These are phyloP conservation scores for Puntigrus tetrazona DNA, from an alignment of 2,113 vertebrate genomes.

Conservation along the genomic window DNA sequence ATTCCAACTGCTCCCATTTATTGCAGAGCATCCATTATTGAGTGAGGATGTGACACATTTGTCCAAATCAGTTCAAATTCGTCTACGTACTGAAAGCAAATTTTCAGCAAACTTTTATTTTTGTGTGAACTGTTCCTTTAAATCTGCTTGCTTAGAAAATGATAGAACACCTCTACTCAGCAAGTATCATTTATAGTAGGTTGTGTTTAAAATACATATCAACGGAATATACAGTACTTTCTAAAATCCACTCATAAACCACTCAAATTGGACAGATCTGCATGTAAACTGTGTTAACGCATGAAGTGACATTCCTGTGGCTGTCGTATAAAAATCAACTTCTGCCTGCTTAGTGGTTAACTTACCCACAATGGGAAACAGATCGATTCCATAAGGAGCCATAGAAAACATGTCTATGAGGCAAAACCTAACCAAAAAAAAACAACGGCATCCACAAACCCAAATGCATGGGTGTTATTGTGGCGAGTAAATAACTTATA, in stretches of 20 bases:
- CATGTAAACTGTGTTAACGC: constrained; percentile 1
- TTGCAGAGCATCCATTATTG: background rate
- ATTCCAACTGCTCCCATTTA: background rate
- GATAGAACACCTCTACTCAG: background rate
- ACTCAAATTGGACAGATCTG: background rate
- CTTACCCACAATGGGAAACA: constrained; percentile 35
- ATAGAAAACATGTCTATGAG: constrained; percentile 30
- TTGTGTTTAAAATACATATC: background rate
- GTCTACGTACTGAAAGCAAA: background rate
- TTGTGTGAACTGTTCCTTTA: background rate
- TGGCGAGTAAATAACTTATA: constrained; percentile 37
- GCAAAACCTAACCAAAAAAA: background rate
- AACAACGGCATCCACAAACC: constrained; percentile 20
- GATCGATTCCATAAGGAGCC: constrained; percentile 27
- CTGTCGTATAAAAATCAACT: constrained; percentile 18
- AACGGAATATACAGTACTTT: background rate
- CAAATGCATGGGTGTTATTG: constrained; percentile 13
- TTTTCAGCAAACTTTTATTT: background rate
- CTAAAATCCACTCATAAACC: background rate
- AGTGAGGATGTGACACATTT: background rate
- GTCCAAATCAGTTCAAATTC: background rate
- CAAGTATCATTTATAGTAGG: too few species aligned
- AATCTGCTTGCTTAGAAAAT: background rate
- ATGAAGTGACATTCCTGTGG: constrained; percentile 38
- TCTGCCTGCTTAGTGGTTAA: constrained; percentile 41